A percentile compares a stretch with the other conserved stretches of the same genome.
Evolutionary conservation across 2,797 vertebrate species (phyloP).

Genomic region (Rhinella marina): DNA sequence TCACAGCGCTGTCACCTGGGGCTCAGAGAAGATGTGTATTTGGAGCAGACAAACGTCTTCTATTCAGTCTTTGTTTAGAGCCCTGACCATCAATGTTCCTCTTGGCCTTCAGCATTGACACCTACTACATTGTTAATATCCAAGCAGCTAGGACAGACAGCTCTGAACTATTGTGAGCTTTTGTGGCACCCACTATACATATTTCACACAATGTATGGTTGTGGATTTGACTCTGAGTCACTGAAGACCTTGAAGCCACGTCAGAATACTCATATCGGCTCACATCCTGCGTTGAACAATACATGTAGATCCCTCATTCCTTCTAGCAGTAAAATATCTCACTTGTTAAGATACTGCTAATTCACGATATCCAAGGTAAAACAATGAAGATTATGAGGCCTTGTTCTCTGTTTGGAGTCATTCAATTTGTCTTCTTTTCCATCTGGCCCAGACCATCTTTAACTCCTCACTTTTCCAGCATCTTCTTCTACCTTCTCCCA

Average conservation of each 20-base stretch:
- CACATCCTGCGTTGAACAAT: background rate
- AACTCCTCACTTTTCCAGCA: too few species aligned
- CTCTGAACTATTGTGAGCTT: background rate
- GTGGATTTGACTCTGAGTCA: background rate
- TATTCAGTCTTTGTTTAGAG: background rate
- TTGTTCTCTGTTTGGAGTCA: background rate
- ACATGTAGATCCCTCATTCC: background rate
- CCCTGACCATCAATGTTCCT: background rate
- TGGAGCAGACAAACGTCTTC: background rate
- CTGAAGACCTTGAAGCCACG: background rate
- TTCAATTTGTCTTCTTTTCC: too few species aligned
- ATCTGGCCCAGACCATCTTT: too few species aligned
- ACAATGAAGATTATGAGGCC: background rate
- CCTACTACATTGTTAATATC: slow-evolving; percentile 1
- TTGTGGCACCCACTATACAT: background rate
- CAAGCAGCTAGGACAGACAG: background rate
- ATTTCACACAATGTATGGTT: background rate
- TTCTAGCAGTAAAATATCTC: background rate
- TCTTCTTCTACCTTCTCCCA: too few species aligned
- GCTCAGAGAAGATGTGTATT: background rate
- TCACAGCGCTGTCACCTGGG: background rate
- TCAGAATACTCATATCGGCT: background rate
- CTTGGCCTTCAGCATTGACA: background rate
- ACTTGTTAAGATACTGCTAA: background rate
- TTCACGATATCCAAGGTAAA: background rate